Conservation (phyloP, 2,797 vertebrate species). For the Spinus olivaceus region DNA sequence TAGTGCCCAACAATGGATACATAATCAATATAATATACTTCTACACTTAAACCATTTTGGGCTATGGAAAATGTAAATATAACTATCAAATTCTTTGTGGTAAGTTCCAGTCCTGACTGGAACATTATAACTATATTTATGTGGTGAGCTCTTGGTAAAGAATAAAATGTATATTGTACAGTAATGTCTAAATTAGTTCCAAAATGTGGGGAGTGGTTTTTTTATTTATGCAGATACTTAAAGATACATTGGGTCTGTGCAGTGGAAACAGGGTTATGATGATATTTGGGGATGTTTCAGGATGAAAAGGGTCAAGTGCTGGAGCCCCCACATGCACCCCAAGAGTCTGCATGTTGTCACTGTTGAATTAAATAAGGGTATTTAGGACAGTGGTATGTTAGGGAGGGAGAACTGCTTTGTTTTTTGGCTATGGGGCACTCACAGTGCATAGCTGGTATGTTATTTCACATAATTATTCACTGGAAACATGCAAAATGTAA, state of each 20-base stretch:
- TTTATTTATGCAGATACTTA: neutral
- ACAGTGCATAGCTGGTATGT: neutral
- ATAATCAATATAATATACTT: neutral
- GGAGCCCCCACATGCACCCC: neutral
- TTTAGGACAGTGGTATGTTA: neutral
- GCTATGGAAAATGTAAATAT: neutral
- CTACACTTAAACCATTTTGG: neutral
- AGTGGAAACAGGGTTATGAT: neutral
- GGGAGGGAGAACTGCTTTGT: neutral
- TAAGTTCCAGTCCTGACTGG: neutral
- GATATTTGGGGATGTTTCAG: neutral
- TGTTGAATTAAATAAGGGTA: neutral
- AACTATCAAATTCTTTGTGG: neutral
- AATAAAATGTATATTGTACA: neutral
- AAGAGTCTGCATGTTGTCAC: neutral
- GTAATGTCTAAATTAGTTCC: neutral
- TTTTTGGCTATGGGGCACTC: neutral
- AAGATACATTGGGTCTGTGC: neutral
- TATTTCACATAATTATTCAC: neutral
- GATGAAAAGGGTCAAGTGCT: neutral
- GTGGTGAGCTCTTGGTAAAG: neutral
- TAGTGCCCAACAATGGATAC: neutral
- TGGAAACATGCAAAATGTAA: neutral
- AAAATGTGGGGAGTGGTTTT: neutral
- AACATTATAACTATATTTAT: neutral